phyloP scores from a whole-genome alignment of 2,888 invertebrate genomes.

The Podabrus alpinus region DNA sequence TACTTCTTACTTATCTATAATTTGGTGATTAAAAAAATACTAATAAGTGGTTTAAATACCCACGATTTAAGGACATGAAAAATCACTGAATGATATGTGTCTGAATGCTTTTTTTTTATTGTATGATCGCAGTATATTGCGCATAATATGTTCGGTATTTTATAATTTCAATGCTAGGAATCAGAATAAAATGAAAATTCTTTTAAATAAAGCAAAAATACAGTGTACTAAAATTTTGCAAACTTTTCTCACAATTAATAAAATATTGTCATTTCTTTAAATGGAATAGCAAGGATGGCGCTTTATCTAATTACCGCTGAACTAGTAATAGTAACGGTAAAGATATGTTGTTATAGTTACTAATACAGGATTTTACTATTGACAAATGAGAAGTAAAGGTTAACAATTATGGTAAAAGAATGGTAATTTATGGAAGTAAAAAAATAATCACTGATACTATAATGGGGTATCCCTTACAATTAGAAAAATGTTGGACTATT shows the following conservation, averaged over 20 bases:
- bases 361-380: neutral
- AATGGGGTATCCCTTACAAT: neutral
- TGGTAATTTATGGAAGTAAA: neutral
- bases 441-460: neutral
- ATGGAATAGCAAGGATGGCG: neutral
- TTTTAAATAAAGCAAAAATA: neutral
- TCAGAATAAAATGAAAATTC: neutral
- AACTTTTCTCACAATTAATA: neutral
- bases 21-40: neutral
- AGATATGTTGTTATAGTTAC: neutral
- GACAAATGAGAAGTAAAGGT: neutral
- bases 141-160: neutral
- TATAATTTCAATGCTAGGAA: neutral
- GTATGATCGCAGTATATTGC: neutral
- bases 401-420: neutral
- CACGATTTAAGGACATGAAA: neutral
- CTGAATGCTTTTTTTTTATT: neutral
- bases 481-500: neutral
- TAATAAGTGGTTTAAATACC: neutral
- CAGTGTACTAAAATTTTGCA: neutral
- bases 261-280: neutral
- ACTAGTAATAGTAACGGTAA: neutral
- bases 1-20: neutral
- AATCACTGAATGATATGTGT: neutral
- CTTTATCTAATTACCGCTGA: neutral